Conservation (phyloP, 2,113 vertebrate species). For the Pimephales promelas region DNA sequence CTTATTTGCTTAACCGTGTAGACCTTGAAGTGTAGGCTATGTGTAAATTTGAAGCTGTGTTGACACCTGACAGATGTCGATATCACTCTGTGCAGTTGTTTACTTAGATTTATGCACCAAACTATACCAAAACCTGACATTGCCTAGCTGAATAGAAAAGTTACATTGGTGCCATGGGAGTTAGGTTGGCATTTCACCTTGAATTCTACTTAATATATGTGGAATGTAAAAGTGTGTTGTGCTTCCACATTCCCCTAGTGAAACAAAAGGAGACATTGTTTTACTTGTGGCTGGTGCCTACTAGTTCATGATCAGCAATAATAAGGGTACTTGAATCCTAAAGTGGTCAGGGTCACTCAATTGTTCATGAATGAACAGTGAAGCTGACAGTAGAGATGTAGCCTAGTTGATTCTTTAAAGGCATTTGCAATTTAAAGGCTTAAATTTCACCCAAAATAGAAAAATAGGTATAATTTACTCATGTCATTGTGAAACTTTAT, state of each 20-base stretch:
- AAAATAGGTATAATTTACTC: not conserved
- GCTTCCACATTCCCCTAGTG: constrained; percentile 65
- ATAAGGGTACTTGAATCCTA: not conserved
- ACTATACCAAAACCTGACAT: not conserved
- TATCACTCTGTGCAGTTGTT: not conserved
- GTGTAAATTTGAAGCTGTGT: not conserved
- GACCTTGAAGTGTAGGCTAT: not conserved
- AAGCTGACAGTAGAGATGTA: not conserved
- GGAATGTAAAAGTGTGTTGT: constrained; percentile 72
- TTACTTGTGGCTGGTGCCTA: constrained; percentile 24
- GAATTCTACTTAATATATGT: constrained; percentile 61
- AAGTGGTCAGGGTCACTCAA: constrained; percentile 1
- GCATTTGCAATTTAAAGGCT: not conserved
- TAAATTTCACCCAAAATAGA: not conserved
- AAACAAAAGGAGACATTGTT: constrained; percentile 72
- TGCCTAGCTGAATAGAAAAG: not conserved
- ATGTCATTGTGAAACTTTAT: not conserved
- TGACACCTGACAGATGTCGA: not conserved
- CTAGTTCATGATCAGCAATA: constrained; percentile 31
- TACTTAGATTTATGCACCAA: not conserved
- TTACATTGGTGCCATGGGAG: not conserved
- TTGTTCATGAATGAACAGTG: not conserved
- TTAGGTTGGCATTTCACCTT: constrained; percentile 16
- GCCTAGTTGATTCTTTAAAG: not conserved
- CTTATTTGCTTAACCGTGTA: not conserved